These are phyloP conservation scores for Epizoanthus scotinus DNA, from an alignment of 92 coral and sea anemone genomes.

Conservation along the genomic window DNA sequence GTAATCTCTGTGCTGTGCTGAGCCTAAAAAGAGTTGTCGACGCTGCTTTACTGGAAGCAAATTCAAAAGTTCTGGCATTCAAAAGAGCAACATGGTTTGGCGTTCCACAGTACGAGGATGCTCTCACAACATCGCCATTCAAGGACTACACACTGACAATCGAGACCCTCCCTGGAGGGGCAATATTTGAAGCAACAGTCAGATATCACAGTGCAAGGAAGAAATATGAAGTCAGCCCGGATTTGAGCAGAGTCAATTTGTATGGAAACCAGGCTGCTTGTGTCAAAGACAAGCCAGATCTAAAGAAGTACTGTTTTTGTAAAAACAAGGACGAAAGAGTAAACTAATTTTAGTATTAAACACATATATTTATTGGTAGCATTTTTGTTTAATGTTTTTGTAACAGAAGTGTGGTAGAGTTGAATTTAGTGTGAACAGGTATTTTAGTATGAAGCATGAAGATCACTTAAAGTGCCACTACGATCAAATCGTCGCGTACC, in stretches of 20 bases:
- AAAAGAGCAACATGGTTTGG: slow-evolving; percentile 22
- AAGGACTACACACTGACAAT: slow-evolving; percentile 20
- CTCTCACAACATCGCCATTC: slow-evolving; percentile 11
- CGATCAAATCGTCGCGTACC: too few species aligned
- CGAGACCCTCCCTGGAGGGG: slow-evolving; percentile 15
- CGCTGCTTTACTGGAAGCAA: slow-evolving; percentile 5
- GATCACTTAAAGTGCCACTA: too few species aligned
- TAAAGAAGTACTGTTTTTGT: slow-evolving; percentile 35
- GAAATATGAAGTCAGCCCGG: slow-evolving; percentile 26
- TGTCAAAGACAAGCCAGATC: slow-evolving; percentile 26
- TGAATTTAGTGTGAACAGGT: too few species aligned
- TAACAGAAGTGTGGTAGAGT: too few species aligned
- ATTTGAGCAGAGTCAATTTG: slow-evolving; percentile 24
- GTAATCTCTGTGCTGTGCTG: slow-evolving; percentile 11
- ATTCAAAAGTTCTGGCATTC: slow-evolving; percentile 12
- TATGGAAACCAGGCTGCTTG: slow-evolving; percentile 25
- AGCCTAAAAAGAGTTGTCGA: slow-evolving; percentile 10
- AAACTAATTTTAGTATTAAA: neutral
- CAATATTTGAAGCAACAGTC: slow-evolving; percentile 32
- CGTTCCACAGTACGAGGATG: slow-evolving; percentile 11
- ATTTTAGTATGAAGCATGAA: too few species aligned
- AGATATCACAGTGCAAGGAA: slow-evolving; percentile 1
- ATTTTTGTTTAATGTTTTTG: too few species aligned
- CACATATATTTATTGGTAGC: neutral
- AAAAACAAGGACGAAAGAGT: neutral